A percentile compares a stretch with the other conserved stretches of the same genome.
Evolutionary conservation across 2,888 invertebrate genomes (phyloP).

Genomic region (Petrolisthes cinctipes): DNA sequence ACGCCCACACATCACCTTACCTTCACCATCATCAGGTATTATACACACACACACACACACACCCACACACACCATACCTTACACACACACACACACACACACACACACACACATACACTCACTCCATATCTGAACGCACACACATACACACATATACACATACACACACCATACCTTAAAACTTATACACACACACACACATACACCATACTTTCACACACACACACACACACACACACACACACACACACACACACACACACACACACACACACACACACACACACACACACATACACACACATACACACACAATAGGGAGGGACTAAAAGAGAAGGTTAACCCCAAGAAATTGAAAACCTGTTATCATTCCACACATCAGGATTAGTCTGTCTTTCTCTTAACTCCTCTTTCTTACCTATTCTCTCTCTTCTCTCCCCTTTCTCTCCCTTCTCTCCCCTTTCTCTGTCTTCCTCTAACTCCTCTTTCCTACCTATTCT

Average conservation of each 20-base stretch:
- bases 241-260: too few species aligned
- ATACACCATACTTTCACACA: background rate
- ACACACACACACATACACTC: background rate
- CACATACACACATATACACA: too few species aligned
- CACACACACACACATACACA: too few species aligned
- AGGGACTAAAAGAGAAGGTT: too few species aligned
- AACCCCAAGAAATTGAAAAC: too few species aligned
- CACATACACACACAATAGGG: background rate
- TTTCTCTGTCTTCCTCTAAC: background rate
- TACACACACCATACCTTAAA: too few species aligned
- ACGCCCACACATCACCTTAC: conserved; percentile 28
- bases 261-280: too few species aligned
- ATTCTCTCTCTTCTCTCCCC: background rate
- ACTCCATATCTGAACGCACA: too few species aligned
- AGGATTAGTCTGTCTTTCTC: background rate
- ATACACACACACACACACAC: background rate
- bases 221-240: background rate
- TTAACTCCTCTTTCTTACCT: too few species aligned
- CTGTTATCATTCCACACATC: background rate
- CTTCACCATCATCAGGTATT: conserved; percentile 44
- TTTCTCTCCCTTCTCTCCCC: background rate
- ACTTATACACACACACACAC: too few species aligned
- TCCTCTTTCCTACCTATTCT: background rate
- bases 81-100: background rate
- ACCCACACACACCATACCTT: background rate